Base-by-base conservation (phyloP, 2,797 vertebrate genomes). In the Ammospiza maritima region DNA sequence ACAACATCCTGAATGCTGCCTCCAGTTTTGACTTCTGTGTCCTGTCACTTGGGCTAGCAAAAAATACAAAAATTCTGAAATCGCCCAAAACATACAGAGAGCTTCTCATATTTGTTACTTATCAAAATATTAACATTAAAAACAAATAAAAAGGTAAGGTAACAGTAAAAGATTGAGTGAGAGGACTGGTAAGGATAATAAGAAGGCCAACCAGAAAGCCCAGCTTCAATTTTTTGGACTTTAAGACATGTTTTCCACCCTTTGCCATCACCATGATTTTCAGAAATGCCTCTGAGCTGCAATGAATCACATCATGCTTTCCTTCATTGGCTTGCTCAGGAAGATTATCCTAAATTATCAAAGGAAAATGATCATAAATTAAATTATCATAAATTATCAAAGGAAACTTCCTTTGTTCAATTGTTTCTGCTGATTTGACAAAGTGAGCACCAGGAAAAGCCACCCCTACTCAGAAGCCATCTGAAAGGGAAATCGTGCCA, bases 81-180 rank as follows among this genome's bases (percentile, higher is more conserved):
- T 44, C 30, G 60, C 61, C 29, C 12, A 83, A 11, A 75, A 34
- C 5, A 40, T 13, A 56, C 2, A 65, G 3, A 8, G 7, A 62
- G 3, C 3, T 58, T 78, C n/a, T 34, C 36, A 58, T 13, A 38
- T 3, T 10, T 23, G 4, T 13, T 45, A 34, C 1, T 34, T 80
- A 58, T 26, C 11, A 72, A 72, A 53, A 82, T 29, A 18, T 7
- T 74, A 58, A 70, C 21, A 5, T 32, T 56, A 51, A 69, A 85
- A 88, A 30, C 1, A 25, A 67, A 53, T 3, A 51, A 54, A 16
- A 2, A 71, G 2, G 3, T 22, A 40, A 70, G 3, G 0, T 0
- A 85, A 56, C 10, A n/a, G 11, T 16, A 23, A 84, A 26, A 13
- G 11, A 36, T 11, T 36, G 57, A 58, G 56, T 48, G 6, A 57